These are phyloP conservation scores for Vimba vimba DNA, from an alignment of 2,113 vertebrate genomes.

Conservation along the genomic window DNA sequence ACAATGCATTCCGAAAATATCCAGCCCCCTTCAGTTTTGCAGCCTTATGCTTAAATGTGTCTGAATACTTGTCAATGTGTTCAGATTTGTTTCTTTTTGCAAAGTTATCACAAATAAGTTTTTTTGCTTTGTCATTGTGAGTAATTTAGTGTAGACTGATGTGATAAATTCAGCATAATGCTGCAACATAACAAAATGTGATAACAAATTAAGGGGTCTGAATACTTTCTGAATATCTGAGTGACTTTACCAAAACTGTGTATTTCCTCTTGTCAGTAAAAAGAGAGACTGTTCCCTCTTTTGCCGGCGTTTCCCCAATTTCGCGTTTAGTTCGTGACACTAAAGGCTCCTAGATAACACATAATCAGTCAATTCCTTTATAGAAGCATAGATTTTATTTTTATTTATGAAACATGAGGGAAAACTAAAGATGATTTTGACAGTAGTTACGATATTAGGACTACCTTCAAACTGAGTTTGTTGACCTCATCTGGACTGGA, in stretches of 20 bases:
- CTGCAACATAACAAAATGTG: too few species aligned
- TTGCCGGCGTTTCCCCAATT: slow-evolving; percentile 62
- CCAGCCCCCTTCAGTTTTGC: neutral
- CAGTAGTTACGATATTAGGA: neutral
- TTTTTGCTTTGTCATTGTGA: neutral
- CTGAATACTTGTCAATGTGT: neutral
- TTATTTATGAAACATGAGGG: neutral
- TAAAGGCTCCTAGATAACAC: slow-evolving; percentile 69
- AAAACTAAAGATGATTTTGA: neutral
- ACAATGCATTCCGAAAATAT: neutral
- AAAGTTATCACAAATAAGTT: neutral
- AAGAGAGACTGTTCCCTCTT: slow-evolving; percentile 71
- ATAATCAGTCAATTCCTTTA: neutral
- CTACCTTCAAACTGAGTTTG: slow-evolving; percentile 35
- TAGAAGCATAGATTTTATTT: too few species aligned
- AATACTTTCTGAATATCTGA: neutral
- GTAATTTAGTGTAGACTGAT: neutral
- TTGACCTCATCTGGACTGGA: slow-evolving; percentile 79
- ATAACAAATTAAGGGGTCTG: too few species aligned
- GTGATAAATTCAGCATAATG: neutral
- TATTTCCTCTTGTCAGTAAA: slow-evolving; percentile 79
- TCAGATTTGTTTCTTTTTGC: neutral
- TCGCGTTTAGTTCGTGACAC: slow-evolving; percentile 81
- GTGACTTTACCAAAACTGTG: slow-evolving; percentile 80
- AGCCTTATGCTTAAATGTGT: neutral